A percentile compares a stretch with the other conserved stretches of the same genome.
These are phyloP conservation scores for Sitodiplosis mosellana DNA, from an alignment of 1,140 invertebrate species.

Conservation along the genomic window DNA sequence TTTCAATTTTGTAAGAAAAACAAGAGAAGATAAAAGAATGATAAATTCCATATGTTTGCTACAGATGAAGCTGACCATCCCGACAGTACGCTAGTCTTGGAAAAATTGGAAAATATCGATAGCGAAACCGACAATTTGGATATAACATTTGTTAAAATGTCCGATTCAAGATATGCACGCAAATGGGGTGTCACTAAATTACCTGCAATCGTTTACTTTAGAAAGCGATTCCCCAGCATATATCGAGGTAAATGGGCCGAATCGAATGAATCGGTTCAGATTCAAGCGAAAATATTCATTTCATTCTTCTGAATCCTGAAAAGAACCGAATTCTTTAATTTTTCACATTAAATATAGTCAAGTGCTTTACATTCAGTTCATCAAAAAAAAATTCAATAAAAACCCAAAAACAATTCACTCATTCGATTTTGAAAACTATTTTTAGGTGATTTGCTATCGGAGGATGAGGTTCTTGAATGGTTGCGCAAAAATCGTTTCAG, in stretches of 20 bases:
- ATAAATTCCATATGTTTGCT: conserved; percentile 9
- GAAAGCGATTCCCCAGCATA: conserved; percentile 86
- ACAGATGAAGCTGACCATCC: conserved; percentile 59
- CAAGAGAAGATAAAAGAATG: not conserved
- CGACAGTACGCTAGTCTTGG: conserved; percentile 59
- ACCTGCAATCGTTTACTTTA: conserved; percentile 81
- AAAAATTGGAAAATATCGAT: conserved; percentile 80
- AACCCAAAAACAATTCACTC: not conserved
- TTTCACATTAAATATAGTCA: no score
- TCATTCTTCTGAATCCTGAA: not conserved
- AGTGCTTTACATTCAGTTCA: no score
- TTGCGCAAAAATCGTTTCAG: conserved; percentile 80
- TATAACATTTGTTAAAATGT: conserved; percentile 90
- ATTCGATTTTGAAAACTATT: conserved; percentile 9
- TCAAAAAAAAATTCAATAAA: not conserved
- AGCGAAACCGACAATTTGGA: conserved; percentile 85
- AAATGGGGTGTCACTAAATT: conserved; percentile 91
- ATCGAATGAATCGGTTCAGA: not conserved
- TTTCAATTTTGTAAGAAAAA: not conserved
- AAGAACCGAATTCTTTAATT: no score
- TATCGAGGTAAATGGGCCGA: conserved; percentile 66
- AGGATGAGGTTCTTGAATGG: conserved; percentile 84
- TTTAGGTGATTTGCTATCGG: conserved; percentile 60
- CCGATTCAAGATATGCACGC: conserved; percentile 72
- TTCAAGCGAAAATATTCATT: not conserved